These are phyloP conservation scores for Sinocyclocheilus anshuiensis DNA, from an alignment of 2,113 vertebrate genomes.

Conservation along the genomic window DNA sequence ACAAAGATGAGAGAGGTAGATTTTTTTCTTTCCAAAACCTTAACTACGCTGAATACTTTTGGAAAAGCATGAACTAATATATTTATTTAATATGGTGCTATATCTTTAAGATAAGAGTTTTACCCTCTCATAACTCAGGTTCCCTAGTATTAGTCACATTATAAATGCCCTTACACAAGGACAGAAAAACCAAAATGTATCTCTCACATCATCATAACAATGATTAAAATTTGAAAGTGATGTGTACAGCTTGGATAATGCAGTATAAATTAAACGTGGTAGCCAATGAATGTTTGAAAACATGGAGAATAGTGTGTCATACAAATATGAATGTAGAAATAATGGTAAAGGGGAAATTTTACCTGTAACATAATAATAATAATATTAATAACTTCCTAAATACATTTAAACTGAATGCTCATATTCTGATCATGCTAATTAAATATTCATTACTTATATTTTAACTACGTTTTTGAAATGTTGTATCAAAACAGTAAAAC, in stretches of 20 bases:
- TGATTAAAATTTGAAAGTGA: not conserved
- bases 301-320: conserved; percentile 22
- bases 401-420: not conserved
- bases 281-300: conserved; percentile 19
- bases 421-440: not conserved
- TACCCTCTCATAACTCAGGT: conserved; percentile 30
- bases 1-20: conserved; percentile 56
- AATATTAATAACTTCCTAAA: not conserved
- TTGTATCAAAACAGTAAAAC: not conserved
- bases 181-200: not conserved
- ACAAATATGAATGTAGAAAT: conserved; percentile 32
- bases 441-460: not conserved
- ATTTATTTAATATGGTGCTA: conserved; percentile 75
- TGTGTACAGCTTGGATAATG: conserved; percentile 8
- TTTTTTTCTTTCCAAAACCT: conserved; percentile 63
- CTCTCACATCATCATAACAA: conserved; percentile 6
- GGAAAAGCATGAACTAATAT: conserved; percentile 67
- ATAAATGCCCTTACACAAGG: not conserved
- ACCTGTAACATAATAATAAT: not conserved
- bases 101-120: conserved; percentile 46
- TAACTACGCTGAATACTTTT: conserved; percentile 59
- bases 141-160: not conserved
- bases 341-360: not conserved
- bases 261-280: not conserved
- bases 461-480: not conserved